A percentile compares a stretch with the other conserved stretches of the same genome.
Conservation (phyloP, 2,797 vertebrate genomes). For the Amazona ochrocephala region DNA sequence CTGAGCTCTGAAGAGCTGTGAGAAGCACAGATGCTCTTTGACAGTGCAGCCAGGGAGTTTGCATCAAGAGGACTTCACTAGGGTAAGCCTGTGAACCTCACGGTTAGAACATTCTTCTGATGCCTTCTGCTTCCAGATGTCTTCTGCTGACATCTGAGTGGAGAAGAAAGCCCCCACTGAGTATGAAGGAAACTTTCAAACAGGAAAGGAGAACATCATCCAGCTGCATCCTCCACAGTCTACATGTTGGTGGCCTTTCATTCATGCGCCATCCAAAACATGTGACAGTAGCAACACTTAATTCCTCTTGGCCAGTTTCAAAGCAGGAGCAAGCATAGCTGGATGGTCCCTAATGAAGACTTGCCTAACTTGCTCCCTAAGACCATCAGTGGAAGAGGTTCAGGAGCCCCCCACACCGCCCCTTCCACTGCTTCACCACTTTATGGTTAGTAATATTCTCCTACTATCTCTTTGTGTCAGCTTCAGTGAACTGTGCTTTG, state of each 20-base stretch:
- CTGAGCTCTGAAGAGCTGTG: neutral
- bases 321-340: neutral
- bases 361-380: neutral
- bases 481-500: neutral
- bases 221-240: neutral
- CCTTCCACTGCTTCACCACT: neutral
- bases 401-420: neutral
- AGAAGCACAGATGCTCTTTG: fast-evolving
- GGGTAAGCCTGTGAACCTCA: neutral
- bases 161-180: neutral
- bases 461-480: neutral
- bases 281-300: neutral
- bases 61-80: neutral
- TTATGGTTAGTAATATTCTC: neutral
- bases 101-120: neutral
- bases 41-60: neutral
- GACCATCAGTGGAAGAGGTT: neutral
- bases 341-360: neutral
- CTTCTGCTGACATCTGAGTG: neutral
- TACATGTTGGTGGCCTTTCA: neutral
- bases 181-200: neutral
- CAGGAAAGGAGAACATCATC: neutral
- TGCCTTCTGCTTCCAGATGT: neutral
- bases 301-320: neutral
- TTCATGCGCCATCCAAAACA: neutral